These are phyloP conservation scores for Drosophila buzzatii DNA, from an alignment of 2,888 invertebrate species.

Conservation along the genomic window DNA sequence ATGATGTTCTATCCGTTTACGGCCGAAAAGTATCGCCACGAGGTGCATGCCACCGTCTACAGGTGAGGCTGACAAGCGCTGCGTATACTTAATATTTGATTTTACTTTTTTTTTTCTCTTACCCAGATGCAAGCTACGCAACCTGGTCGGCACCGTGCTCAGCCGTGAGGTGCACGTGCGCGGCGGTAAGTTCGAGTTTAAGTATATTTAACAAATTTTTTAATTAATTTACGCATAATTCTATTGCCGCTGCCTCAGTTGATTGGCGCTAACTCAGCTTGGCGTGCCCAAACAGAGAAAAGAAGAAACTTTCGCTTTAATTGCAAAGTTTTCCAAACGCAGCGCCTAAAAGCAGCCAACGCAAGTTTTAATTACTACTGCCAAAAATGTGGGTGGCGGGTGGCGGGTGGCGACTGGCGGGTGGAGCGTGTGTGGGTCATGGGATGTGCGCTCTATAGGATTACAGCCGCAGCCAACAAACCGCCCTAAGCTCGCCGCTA, in stretches of 20 bases:
- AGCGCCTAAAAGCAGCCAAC: constrained; percentile 70
- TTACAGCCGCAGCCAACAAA: constrained; percentile 3
- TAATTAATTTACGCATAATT: constrained; percentile 61
- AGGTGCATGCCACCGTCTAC: constrained; percentile 94
- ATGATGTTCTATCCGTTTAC: constrained; percentile 94
- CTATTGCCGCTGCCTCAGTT: constrained; percentile 59
- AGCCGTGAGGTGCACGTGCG: constrained; percentile 95
- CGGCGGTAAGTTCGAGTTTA: constrained; percentile 89
- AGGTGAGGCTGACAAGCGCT: constrained; percentile 85
- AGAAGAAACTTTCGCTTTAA: constrained; percentile 61
- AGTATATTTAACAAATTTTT: constrained; percentile 46
- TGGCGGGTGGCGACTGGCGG: neutral
- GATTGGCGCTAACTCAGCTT: constrained; percentile 67
- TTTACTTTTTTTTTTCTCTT: neutral
- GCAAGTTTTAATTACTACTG: constrained; percentile 75
- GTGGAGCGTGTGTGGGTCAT: too few species aligned
- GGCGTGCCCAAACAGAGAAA: constrained; percentile 14
- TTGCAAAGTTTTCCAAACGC: constrained; percentile 69
- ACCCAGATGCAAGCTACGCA: constrained; percentile 87
- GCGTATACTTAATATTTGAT: constrained; percentile 36
- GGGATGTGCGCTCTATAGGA: neutral
- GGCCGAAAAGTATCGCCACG: constrained; percentile 91
- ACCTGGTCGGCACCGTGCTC: constrained; percentile 91
- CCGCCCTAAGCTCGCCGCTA: constrained; percentile 52
- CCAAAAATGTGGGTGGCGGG: constrained; percentile 61